phyloP scores from a whole-genome alignment of 2,888 invertebrate species.

The Caenorhabditis sp. region DNA sequence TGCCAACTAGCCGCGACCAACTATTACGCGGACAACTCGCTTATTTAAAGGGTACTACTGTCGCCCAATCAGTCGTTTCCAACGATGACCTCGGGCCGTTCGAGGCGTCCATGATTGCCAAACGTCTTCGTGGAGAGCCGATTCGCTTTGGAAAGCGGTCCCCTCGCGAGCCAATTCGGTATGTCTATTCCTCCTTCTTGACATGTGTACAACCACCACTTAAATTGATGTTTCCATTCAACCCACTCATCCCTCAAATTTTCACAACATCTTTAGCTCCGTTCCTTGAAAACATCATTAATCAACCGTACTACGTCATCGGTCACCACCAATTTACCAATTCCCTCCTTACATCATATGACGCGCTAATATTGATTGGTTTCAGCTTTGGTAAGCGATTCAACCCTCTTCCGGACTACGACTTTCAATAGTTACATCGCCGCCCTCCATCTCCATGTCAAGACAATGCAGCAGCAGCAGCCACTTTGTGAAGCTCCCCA shows the following conservation, averaged over 20 bases:
- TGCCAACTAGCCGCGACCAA: slow-evolving; percentile 53
- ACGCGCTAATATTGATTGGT: slow-evolving; percentile 6
- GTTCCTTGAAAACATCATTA: slow-evolving; percentile 13
- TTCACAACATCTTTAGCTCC: background rate
- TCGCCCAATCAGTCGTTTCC: slow-evolving; percentile 35
- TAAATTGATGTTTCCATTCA: slow-evolving; percentile 6
- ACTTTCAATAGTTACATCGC: slow-evolving; percentile 48
- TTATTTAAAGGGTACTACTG: slow-evolving; percentile 58
- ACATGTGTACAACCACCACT: slow-evolving; percentile 23
- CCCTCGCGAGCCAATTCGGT: slow-evolving; percentile 81
- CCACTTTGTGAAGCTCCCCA: slow-evolving; percentile 17
- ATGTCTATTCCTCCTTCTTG: slow-evolving; percentile 50
- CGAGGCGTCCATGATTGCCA: slow-evolving; percentile 54
- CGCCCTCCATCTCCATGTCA: background rate
- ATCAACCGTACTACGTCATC: slow-evolving; percentile 15
- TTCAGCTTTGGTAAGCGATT: slow-evolving; percentile 71
- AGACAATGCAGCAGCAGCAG: slow-evolving; percentile 23
- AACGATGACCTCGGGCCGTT: slow-evolving; percentile 40
- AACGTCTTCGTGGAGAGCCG: slow-evolving; percentile 76
- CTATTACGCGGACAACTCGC: slow-evolving; percentile 59
- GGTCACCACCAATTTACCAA: background rate
- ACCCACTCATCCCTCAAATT: background rate
- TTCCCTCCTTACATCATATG: slow-evolving; percentile 10
- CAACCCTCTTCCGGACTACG: slow-evolving; percentile 64
- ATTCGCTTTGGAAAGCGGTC: slow-evolving; percentile 82